Conservation (phyloP, 2,888 invertebrate species). For the Lepidonotus clava region DNA sequence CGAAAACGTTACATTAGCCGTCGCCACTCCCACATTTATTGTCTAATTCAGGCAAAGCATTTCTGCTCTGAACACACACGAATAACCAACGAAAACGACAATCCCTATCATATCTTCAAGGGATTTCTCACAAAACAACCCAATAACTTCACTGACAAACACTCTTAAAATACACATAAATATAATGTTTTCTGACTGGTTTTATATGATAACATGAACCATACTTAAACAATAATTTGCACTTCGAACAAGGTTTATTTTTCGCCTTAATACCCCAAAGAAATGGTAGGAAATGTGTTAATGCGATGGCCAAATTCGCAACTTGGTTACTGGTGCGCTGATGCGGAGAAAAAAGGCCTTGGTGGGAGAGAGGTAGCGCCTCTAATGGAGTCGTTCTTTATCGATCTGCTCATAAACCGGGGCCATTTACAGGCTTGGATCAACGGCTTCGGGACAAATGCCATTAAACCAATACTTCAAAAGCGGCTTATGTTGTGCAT, state of each 20-base stretch:
- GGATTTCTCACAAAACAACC: no score
- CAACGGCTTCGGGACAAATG: no score
- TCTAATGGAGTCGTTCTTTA: neutral
- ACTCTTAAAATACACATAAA: no score
- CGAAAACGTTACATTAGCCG: neutral
- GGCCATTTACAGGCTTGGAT: neutral
- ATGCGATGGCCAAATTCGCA: neutral
- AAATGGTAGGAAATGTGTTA: neutral
- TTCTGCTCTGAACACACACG: neutral
- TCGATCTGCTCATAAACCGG: neutral
- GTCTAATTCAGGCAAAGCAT: neutral
- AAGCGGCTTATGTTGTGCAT: no score
- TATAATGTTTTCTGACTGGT: no score
- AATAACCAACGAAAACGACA: no score
- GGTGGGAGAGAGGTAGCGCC: neutral
- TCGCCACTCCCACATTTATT: neutral
- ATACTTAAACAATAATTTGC: no score
- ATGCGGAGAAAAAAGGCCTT: neutral
- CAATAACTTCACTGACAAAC: no score
- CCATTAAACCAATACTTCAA: conserved; percentile 19
- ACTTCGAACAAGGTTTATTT: no score
- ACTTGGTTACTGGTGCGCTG: neutral
- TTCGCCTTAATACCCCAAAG: no score
- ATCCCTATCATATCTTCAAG: no score
- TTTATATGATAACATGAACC: no score